phyloP scores from a whole-genome alignment of 2,888 invertebrate species.

The Eilema griseolum region DNA sequence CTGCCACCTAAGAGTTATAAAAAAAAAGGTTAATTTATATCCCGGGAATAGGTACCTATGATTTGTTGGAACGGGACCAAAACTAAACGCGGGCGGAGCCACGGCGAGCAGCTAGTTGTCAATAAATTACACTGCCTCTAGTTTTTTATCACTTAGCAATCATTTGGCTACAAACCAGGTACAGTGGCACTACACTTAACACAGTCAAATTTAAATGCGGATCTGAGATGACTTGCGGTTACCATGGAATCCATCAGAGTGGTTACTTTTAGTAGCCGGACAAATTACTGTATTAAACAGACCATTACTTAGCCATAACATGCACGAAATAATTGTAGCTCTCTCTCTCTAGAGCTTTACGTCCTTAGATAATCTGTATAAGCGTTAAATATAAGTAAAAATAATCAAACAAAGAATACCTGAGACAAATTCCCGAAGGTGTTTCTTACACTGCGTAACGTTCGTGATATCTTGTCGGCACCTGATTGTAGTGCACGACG shows the following conservation, averaged over 20 bases:
- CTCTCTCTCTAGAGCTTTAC: not conserved
- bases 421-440: slow-evolving; percentile 90
- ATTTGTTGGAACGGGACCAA: no score
- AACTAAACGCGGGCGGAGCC: not conserved
- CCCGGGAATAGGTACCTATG: no score
- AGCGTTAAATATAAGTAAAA: not conserved
- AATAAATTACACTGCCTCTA: not conserved
- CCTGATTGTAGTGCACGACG: slow-evolving; percentile 89
- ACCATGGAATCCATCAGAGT: slow-evolving; percentile 8
- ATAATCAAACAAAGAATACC: slow-evolving; percentile 68
- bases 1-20: no score
- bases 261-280: not conserved
- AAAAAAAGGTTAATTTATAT: no score
- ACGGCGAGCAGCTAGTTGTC: not conserved
- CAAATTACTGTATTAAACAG: not conserved
- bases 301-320: not conserved
- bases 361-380: not conserved
- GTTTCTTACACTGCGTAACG: slow-evolving; percentile 89
- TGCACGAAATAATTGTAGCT: not conserved
- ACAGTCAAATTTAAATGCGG: not conserved
- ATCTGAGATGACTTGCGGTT: slow-evolving; percentile 10
- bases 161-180: not conserved
- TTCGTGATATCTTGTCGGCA: slow-evolving; percentile 89
- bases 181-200: not conserved
- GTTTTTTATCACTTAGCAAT: not conserved